These are phyloP conservation scores for Cacoxenus indagator DNA, from an alignment of 2,888 invertebrate species.

Conservation along the genomic window DNA sequence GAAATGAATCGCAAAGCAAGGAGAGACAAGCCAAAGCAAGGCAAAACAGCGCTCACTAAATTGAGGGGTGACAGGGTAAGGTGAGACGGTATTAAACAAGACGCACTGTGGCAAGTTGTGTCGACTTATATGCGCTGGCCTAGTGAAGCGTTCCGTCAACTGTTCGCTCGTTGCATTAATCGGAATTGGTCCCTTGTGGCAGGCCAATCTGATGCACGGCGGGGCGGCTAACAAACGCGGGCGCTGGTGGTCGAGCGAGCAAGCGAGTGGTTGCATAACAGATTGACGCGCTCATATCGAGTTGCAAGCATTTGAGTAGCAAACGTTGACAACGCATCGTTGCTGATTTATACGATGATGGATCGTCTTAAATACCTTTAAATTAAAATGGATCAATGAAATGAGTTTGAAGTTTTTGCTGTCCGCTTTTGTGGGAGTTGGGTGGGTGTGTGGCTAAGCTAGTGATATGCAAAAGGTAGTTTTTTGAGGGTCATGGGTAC, in stretches of 20 bases:
- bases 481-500: constrained; percentile 8
- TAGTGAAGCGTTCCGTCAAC: constrained; percentile 20
- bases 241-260: constrained; percentile 19
- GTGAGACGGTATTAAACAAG: no score
- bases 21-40: neutral
- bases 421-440: constrained; percentile 16
- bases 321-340: constrained; percentile 25
- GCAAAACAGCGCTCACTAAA: neutral
- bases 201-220: constrained; percentile 70
- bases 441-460: neutral
- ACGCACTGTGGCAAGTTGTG: neutral
- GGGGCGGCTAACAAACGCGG: constrained; percentile 48
- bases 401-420: constrained; percentile 45
- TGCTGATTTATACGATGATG: constrained; percentile 65
- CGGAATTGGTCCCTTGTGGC: constrained; percentile 71
- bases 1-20: constrained; percentile 17
- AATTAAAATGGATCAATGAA: constrained; percentile 65
- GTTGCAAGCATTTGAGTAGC: constrained; percentile 55
- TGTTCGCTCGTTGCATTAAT: constrained; percentile 25
- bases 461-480: neutral
- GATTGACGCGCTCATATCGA: constrained; percentile 68
- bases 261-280: constrained; percentile 62
- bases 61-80: neutral
- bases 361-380: constrained; percentile 69
- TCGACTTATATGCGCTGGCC: neutral